Evolutionary conservation across 2,113 vertebrate genomes (phyloP).

Genomic region (Sterrhoptilus dennistouni): DNA sequence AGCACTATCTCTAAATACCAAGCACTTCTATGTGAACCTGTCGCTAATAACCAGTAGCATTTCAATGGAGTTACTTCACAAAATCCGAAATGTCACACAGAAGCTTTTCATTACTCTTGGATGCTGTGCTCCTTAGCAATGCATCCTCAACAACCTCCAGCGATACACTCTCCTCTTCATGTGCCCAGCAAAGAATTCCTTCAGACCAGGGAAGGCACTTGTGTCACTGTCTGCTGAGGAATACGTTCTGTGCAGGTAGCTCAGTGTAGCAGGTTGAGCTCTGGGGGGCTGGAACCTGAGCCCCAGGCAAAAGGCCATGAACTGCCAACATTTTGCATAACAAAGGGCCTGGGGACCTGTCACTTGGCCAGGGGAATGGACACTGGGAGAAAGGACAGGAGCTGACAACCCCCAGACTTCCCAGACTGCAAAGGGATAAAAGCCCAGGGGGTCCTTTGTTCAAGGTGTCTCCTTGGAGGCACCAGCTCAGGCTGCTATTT

Average conservation of each 20-base stretch:
- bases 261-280: background rate
- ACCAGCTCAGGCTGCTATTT: background rate
- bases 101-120: background rate
- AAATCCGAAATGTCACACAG: background rate
- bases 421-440: background rate
- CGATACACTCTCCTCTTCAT: background rate
- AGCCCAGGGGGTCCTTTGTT: background rate
- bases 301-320: background rate
- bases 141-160: background rate
- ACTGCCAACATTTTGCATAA: background rate
- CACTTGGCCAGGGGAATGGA: background rate
- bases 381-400: background rate
- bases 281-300: background rate
- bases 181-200: background rate
- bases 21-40: rapidly evolving
- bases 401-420: rapidly evolving
- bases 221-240: background rate
- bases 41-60: background rate
- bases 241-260: background rate
- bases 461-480: background rate
- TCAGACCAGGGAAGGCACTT: background rate
- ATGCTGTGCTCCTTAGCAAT: background rate
- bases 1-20: background rate
- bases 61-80: background rate
- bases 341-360: background rate